Evolutionary conservation across 2,888 invertebrate genomes (phyloP).

Genomic region (Altica lythri): DNA sequence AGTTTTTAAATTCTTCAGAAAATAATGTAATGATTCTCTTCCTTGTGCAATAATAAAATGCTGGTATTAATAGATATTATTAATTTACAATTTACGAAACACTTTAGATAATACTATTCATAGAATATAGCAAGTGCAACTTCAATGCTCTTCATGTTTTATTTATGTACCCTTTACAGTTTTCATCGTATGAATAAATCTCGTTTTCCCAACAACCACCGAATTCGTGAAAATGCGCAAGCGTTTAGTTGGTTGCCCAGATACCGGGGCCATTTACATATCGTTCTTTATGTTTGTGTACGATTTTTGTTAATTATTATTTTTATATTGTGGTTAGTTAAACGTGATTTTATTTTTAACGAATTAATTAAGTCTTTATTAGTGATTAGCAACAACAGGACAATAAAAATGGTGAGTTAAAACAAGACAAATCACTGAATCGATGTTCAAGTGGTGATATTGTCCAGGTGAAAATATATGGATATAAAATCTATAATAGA

Average conservation of each 20-base stretch:
- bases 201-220: constrained; percentile 1
- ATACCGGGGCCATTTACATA: constrained; percentile 31
- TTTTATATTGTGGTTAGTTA: constrained; percentile 15
- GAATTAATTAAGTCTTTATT: no score
- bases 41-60: not conserved
- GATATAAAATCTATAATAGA: no score
- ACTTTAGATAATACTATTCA: no score
- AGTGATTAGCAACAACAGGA: no score
- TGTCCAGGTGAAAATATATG: no score
- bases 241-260: constrained; percentile 35
- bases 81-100: not conserved
- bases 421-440: no score
- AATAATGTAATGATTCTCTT: not conserved
- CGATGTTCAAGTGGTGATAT: no score
- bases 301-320: constrained; percentile 14
- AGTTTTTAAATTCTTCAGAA: not conserved
- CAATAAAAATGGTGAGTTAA: no score
- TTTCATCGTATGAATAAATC: not conserved
- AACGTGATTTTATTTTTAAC: no score
- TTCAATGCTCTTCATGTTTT: no score
- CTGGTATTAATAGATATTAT: not conserved
- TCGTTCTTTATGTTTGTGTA: constrained; percentile 17
- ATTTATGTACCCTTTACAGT: no score
- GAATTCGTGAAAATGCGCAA: constrained; percentile 15
- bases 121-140: no score